Base-by-base conservation (phyloP, 2,888 invertebrate genomes). In the Smittia aterrima region DNA sequence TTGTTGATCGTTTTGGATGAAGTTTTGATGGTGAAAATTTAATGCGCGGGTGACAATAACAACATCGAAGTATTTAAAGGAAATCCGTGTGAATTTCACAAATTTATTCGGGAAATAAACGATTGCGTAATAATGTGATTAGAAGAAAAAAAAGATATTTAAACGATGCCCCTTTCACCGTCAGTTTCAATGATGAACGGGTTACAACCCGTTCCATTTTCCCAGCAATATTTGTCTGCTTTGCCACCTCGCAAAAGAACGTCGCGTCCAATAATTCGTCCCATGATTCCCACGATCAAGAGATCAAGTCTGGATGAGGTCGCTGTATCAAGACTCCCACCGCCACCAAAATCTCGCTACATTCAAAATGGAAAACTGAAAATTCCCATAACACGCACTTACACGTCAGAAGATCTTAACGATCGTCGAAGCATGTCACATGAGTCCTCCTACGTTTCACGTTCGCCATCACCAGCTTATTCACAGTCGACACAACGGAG, bases 391-490 rank as follows among this genome's bases (percentile, higher is more conserved):
- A 41, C 64, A 16, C 62, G 72, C 11, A 53, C 75, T 22, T 22
- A 6, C 18, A 71, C 62, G 18, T 64, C 27, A 25, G 68, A 40
- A 9, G 53, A 53, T 32, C 40, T 22, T 22, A 66, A 20, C 16
- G 68, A 67, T 66, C 38, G 53, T 27, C 24, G 66, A 66, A 41
- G 71, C 20, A 40, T 74, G 66, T 78, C 78, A 24, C 71, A 77
- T 24, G 79, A 78, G 75, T 82, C 78, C 72, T 77, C 82, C 6
- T 79, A 84, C 16, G 81, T 84, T 38, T 85, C 86, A 32, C 83
- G 87, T 77, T 88, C 88, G 58, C 87, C 88, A 2, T 88, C 88
- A 79, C 88, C 88, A 11, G 83, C 84, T 84, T 78, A 84, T 79
- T 76, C 85, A 85, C 3, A 81, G 80, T 77, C 82, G 1, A 58